Evolutionary conservation across 1,140 invertebrate genomes (phyloP), one percentile per base, ranked within the genome.

Genomic region (Idris sp.): DNA sequence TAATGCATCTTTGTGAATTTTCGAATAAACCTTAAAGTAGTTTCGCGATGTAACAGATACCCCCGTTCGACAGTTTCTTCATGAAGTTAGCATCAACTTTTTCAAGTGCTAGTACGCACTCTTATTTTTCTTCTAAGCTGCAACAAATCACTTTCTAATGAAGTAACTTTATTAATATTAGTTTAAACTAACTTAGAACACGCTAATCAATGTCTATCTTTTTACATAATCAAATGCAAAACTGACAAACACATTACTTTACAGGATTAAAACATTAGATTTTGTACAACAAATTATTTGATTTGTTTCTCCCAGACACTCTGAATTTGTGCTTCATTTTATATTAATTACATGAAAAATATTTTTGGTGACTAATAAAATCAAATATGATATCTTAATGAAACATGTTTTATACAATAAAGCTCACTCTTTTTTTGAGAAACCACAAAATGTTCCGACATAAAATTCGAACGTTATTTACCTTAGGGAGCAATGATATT

Each of bases 91-190:
- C 19, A 19, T 2, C 40, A 36, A 56, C 25, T 56, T 56, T 16
- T 38, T 38, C 9, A 14, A 22, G 18, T n/a, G n/a, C n/a, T 36
- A 58, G 41, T 44, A 16, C 14, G 16, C 25, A 16, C 3, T 58
- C 35, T 58, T n/a, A n/a, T 54, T 58, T 36, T 13, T 26, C 30
- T 44, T 16, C 16, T 43, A 35, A 58, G 13, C 28, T 40, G 19
- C 38, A 44, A 11, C 14, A 43, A 58, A 58, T 35, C 44, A 10
- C 19, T 28, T 58, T 43, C 25, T 10, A 9, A 26, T n/a, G 9
- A 36, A 35, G 54, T 46, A 44, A 44, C 54, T 58, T 58, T 44
- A 58, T 28, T 44, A 44, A 58, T 44, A 44, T 35, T 43, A 58
- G 38, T 58, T 58, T 58, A 33, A 44, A 58, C 53, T 58, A 43